A percentile compares a stretch with the other conserved stretches of the same genome.
Evolutionary conservation across 2,113 vertebrate genomes (phyloP).

Genomic region (Alouatta palliata): DNA sequence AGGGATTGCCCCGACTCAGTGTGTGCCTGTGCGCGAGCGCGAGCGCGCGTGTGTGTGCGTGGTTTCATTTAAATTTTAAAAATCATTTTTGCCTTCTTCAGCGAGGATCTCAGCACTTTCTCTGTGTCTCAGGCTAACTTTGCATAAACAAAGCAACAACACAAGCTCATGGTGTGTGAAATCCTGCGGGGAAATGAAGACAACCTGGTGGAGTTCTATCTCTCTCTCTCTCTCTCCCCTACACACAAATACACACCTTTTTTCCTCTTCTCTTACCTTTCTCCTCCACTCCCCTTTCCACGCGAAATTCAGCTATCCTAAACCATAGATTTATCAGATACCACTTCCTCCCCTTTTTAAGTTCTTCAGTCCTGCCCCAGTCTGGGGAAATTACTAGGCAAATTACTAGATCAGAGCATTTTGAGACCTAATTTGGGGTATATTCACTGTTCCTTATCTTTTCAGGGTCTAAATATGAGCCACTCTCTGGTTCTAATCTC

Average conservation of each 20-base stretch:
- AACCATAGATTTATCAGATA: not conserved
- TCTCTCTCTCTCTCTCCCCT: not conserved
- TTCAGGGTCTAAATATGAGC: not conserved
- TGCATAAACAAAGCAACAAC: slow-evolving; percentile 67
- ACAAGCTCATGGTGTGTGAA: slow-evolving; percentile 22
- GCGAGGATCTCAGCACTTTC: not conserved
- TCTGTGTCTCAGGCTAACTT: slow-evolving; percentile 49
- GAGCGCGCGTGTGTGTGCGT: not conserved
- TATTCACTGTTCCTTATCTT: not conserved
- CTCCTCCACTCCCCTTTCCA: not conserved
- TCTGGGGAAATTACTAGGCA: not conserved
- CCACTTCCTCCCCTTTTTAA: not conserved
- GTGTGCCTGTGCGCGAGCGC: not conserved
- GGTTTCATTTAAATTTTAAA: slow-evolving; percentile 49
- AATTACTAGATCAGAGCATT: not conserved
- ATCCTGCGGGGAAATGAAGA: slow-evolving; percentile 36
- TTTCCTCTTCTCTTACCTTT: too few species aligned
- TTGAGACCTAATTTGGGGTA: not conserved
- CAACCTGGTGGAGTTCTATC: not conserved
- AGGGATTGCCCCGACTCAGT: slow-evolving; percentile 1
- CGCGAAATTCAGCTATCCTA: not conserved
- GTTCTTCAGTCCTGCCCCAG: not conserved
- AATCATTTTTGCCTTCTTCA: slow-evolving; percentile 39
- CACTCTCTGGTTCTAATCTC: not conserved
- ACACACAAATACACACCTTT: not conserved